Evolutionary conservation across 2,797 vertebrate species (phyloP).

Genomic region (Sebastes matsubarae): DNA sequence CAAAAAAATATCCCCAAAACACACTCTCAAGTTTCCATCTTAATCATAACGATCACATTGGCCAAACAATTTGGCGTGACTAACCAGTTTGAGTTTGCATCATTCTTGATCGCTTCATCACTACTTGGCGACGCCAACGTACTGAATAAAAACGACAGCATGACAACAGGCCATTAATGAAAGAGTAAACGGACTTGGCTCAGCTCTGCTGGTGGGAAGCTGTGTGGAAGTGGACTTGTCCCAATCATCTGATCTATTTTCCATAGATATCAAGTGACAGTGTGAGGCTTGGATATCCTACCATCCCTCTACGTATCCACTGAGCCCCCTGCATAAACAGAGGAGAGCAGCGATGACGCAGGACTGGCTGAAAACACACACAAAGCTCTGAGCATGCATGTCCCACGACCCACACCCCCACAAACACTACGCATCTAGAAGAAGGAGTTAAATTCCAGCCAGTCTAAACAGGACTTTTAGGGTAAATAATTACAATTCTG

Average conservation of each 20-base stretch:
- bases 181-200: constrained; percentile 13
- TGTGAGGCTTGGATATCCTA: constrained; percentile 48
- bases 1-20: background rate
- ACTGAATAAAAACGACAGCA: constrained; percentile 17
- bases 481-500: constrained; percentile 55
- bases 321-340: constrained; percentile 59
- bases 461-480: constrained; percentile 23
- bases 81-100: constrained; percentile 16
- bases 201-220: background rate
- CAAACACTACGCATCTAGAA: constrained; percentile 28
- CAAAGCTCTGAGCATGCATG: constrained; percentile 23
- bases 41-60: background rate
- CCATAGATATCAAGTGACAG: constrained; percentile 55
- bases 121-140: background rate
- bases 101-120: constrained; percentile 10
- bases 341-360: constrained; percentile 59
- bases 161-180: constrained; percentile 14
- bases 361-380: constrained; percentile 42
- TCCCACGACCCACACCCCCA: constrained; percentile 15
- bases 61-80: background rate
- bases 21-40: constrained; percentile 14
- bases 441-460: constrained; percentile 10
- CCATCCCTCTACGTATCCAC: constrained; percentile 38
- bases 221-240: constrained; percentile 27
- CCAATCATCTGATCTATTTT: constrained; percentile 55